phyloP scores from a whole-genome alignment of 1,140 invertebrate species.

The Euura saliciscinereae region DNA sequence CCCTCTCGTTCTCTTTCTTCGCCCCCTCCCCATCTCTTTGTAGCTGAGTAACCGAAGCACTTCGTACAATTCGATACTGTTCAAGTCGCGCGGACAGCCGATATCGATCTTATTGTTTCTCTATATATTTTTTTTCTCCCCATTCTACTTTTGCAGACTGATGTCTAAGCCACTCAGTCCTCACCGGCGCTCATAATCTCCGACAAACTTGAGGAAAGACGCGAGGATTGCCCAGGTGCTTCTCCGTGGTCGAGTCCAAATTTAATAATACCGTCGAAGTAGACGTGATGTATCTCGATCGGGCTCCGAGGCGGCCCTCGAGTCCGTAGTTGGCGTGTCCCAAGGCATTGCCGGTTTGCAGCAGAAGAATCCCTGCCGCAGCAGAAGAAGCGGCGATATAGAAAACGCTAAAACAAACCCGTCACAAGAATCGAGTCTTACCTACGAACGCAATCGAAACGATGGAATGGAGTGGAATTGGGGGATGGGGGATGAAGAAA shows the following conservation, averaged over 20 bases:
- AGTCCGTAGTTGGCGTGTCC: not conserved
- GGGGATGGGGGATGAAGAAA: not conserved
- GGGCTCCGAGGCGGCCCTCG: not conserved
- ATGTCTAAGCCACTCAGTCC: not conserved
- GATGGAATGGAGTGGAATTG: not conserved
- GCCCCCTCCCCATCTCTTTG: not conserved
- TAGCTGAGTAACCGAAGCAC: not conserved
- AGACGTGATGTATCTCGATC: slow-evolving; percentile 5
- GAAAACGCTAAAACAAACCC: not conserved
- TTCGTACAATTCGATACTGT: slow-evolving; percentile 3
- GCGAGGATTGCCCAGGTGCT: not conserved
- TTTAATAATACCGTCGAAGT: slow-evolving; percentile 4
- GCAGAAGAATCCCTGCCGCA: too few relatives aligned
- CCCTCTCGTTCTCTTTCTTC: not conserved
- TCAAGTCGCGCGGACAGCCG: not conserved
- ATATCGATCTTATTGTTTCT: slow-evolving; percentile 7
- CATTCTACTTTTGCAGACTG: not conserved
- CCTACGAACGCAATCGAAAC: not conserved
- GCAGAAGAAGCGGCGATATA: not conserved
- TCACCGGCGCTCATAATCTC: not conserved
- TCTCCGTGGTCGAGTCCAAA: not conserved
- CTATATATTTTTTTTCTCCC: not conserved
- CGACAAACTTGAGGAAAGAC: not conserved
- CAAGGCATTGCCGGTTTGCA: not conserved
- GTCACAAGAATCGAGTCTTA: not conserved